These are phyloP conservation scores for Strix uralensis DNA, from an alignment of 2,113 vertebrate genomes.

Conservation along the genomic window DNA sequence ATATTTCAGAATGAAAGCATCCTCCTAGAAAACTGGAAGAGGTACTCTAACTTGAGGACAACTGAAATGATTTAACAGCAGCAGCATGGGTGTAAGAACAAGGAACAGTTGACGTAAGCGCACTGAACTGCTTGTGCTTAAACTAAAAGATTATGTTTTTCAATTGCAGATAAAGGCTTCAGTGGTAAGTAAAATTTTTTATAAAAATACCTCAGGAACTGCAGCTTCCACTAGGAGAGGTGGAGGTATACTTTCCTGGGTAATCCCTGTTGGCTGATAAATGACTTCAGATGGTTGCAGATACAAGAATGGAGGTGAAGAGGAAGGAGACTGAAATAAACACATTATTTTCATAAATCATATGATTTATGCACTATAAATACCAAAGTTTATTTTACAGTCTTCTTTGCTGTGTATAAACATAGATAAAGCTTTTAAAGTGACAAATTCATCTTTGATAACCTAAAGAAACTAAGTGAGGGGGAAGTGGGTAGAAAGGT, in stretches of 20 bases:
- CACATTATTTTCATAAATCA: neutral
- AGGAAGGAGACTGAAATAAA: constrained; percentile 72
- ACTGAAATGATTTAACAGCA: neutral
- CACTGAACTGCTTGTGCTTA: neutral
- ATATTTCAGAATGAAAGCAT: neutral
- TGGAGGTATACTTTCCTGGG: constrained; percentile 70
- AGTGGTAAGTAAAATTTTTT: neutral
- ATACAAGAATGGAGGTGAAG: constrained; percentile 72
- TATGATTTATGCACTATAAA: neutral
- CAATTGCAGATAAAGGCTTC: neutral
- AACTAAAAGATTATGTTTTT: neutral
- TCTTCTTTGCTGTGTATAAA: neutral
- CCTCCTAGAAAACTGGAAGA: neutral
- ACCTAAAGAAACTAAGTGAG: neutral
- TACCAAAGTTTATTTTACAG: neutral
- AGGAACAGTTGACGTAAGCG: fast-evolving
- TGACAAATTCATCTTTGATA: neutral
- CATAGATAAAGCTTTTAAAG: neutral
- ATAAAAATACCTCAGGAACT: constrained; percentile 72
- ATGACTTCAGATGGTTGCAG: constrained; percentile 77
- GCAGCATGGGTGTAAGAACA: neutral
- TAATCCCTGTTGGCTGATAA: constrained; percentile 75
- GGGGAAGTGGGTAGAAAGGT: neutral
- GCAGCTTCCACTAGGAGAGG: constrained; percentile 74
- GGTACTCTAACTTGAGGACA: neutral